Base-by-base conservation (phyloP, 2,888 invertebrate genomes). In the Zaprionus lineosus region DNA sequence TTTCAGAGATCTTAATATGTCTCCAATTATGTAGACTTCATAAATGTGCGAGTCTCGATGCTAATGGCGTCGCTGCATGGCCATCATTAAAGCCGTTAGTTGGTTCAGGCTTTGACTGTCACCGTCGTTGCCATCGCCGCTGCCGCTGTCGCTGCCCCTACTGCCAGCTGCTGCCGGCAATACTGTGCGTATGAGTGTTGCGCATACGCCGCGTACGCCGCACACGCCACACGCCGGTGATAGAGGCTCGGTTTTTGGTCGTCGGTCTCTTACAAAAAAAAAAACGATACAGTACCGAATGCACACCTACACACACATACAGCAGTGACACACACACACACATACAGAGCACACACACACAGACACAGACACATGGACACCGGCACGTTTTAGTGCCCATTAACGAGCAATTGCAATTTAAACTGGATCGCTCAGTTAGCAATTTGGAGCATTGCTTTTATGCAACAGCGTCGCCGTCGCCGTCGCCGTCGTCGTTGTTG, bases 401-500 rank as follows among this genome's bases (percentile, higher is more conserved):
- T 88, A 88, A 88, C 87, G 88, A 88, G 84, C 86, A 85, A 88
- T 88, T 87, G 88, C 88, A 88, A 88, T 88, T 88, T 88, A 88
- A 88, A 88, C 88, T 88, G 88, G 88, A 88, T 88, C 86, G 87
- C 84, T 77, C 85, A 78, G 84, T 86, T 84, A 77, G 84, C 75
- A 87, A 86, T 83, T 87, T 86, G 82, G 83, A 86, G 76, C 81
- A 81, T 86, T 85, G 76, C 77, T 74, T 85, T 85, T 85, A 85
- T 86, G 85, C 86, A 86, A 86, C 81, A 67, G 56, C 64, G 29
- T 36, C 37, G 36, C 29, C 50, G 62, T 52, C 21, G 60, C 57
- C 47, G 78, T 41, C 37, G 57, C 6, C 18, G 57, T 26, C 16
- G 57, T 14, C 7, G 62, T 14, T 8, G 39, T 1, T 4, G 58